phyloP scores from a whole-genome alignment of 2,797 vertebrate species.

The Enteromius anoplus region DNA sequence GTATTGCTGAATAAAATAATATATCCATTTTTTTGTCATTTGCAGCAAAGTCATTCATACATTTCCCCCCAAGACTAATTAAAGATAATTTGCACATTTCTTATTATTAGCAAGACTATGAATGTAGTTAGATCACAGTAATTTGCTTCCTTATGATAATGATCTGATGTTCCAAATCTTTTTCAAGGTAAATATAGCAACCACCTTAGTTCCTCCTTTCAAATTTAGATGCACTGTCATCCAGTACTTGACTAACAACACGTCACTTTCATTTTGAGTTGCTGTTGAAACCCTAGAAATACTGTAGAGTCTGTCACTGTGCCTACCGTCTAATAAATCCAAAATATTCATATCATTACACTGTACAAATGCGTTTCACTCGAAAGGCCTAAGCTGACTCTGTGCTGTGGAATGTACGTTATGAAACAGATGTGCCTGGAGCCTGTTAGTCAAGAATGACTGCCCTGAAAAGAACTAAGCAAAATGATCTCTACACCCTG shows the following conservation, averaged over 20 bases:
- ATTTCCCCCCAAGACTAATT: not conserved
- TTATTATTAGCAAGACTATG: not conserved
- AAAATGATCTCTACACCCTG: not conserved
- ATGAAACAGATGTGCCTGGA: conserved; percentile 42
- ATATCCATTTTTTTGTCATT: not conserved
- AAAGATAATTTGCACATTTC: not conserved
- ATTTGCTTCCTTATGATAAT: not conserved
- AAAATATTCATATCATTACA: conserved; percentile 8
- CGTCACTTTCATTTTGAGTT: not conserved
- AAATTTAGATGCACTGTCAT: not conserved
- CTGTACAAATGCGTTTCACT: not conserved
- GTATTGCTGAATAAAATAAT: not conserved
- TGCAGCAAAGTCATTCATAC: not conserved
- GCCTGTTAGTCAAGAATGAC: conserved; percentile 44
- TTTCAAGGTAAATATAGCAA: conserved; percentile 8
- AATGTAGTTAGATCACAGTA: not conserved
- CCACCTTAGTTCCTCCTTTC: not conserved
- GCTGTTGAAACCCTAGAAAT: not conserved
- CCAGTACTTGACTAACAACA: conserved; percentile 21
- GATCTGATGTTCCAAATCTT: not conserved
- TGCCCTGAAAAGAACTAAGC: conserved; percentile 22
- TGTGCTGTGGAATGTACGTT: conserved; percentile 44
- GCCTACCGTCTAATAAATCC: not conserved
- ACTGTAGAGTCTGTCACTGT: not conserved
- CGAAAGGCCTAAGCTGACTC: conserved; percentile 2